Evolutionary conservation across 2,888 invertebrate species (phyloP), one percentile per base, ranked within the genome.

Genomic region (Polyommatus iphigenia): DNA sequence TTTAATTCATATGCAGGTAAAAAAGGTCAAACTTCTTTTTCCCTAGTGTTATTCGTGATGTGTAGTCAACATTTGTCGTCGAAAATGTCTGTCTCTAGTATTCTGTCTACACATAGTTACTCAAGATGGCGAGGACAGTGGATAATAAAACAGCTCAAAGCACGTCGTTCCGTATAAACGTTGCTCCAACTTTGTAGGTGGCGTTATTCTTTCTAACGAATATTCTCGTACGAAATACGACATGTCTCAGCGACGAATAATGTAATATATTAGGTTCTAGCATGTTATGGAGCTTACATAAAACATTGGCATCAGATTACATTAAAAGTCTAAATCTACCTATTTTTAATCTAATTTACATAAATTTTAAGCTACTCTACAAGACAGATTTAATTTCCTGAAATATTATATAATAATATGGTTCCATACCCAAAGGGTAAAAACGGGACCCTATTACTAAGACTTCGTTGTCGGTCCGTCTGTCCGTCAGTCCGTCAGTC

Each of bases 121-220:
- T 67, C 67, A 67, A 67, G 32, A 67, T 24, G 24, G 24, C 13
- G 46, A 20, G 20, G 20, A 20, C 13, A 73, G 46, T 41, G 41
- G 46, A 46, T 73, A 46, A 73, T 24, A 73, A 46, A 41, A 46
- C 41, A 41, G 41, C 41, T 20, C 5, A 24, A 46, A n/a, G 73
- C 20, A 73, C 46, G 73, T 73, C 73, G 46, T 73, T 46, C 5
- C 8, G 67, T 67, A 67, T 67, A 41, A 73, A 46, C 73, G 73
- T 41, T 41, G 46, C 73, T 41, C 10, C 73, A 24, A 73, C 73
- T 73, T 73, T 73, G 73, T 73, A 73, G 20, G 73, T 73, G 72
- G 46, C 73, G 5, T 46, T 20, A 41, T 50, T 20, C 73, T 20
- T 73, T 67, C 15, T 32, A 29, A 29, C 67, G 15, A 67, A 67